A percentile compares a stretch with the other conserved stretches of the same genome.
phyloP scores from a whole-genome alignment of 2,797 vertebrate species.

The Tiaroga cobitis region DNA sequence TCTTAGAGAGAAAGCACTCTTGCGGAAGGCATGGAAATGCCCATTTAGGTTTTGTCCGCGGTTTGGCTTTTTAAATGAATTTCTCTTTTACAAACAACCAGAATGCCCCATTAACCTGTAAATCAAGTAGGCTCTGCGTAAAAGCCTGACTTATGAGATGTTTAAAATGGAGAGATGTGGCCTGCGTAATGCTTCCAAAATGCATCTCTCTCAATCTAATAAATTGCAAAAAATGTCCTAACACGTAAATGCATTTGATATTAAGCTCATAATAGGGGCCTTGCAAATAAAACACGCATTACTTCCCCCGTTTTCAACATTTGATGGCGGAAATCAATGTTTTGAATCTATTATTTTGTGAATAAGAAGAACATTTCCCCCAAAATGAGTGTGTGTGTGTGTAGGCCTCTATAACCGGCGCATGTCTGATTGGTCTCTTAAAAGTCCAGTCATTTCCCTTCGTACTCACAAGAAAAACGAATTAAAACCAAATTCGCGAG shows the following conservation, averaged over 20 bases:
- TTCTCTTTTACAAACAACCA: constrained; percentile 65
- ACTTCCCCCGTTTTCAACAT: not conserved
- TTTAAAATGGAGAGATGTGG: constrained; percentile 35
- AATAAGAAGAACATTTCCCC: not conserved
- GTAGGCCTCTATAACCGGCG: constrained; percentile 8
- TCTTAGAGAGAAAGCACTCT: constrained; percentile 66
- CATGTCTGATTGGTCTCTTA: constrained; percentile 51
- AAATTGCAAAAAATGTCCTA: constrained; percentile 7
- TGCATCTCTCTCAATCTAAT: constrained; percentile 13
- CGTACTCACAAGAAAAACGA: constrained; percentile 10
- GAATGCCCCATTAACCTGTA: constrained; percentile 45
- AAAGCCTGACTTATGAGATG: constrained; percentile 47
- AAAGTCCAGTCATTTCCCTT: constrained; percentile 48
- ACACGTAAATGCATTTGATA: constrained; percentile 42
- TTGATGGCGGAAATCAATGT: not conserved
- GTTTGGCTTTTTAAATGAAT: constrained; percentile 66
- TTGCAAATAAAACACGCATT: not conserved
- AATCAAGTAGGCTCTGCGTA: constrained; percentile 54
- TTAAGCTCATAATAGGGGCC: constrained; percentile 38
- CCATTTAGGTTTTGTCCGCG: constrained; percentile 48
- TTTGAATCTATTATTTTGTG: not conserved
- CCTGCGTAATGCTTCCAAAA: not conserved
- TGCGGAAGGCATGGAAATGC: constrained; percentile 39
- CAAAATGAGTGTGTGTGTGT: not conserved
- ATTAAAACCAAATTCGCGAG: constrained; percentile 33